A percentile compares a stretch with the other conserved stretches of the same genome.
These are phyloP conservation scores for Brachionus asplanchnoidis DNA, from an alignment of 1,140 invertebrate species.

Conservation along the genomic window DNA sequence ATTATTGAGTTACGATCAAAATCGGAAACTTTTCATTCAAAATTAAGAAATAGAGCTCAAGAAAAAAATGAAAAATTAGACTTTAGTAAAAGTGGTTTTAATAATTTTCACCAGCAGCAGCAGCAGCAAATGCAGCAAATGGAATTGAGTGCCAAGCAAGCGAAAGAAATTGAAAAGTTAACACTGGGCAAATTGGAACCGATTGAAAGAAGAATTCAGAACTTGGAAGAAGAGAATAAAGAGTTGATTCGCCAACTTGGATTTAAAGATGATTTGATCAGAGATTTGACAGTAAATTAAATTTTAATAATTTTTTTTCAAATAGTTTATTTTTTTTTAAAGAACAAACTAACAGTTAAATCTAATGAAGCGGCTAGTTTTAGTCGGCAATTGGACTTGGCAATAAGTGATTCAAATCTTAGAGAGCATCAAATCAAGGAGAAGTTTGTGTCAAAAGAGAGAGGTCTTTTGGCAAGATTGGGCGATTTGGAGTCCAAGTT, in stretches of 20 bases:
- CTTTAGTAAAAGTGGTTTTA: background rate
- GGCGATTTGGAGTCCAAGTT: slow-evolving; percentile 21
- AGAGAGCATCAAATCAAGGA: slow-evolving; percentile 39
- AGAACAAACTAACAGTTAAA: slow-evolving; percentile 14
- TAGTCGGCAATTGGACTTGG: slow-evolving; percentile 36
- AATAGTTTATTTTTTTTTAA: background rate
- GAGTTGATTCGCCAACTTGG: slow-evolving; percentile 17
- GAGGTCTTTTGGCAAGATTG: background rate
- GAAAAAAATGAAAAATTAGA: background rate
- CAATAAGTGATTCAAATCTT: slow-evolving; percentile 35
- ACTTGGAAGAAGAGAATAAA: slow-evolving; percentile 19
- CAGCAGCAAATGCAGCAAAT: slow-evolving; percentile 5
- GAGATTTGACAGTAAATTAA: background rate
- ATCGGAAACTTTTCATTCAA: slow-evolving; percentile 43
- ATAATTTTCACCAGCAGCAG: background rate
- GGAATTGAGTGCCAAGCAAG: background rate
- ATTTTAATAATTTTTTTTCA: background rate
- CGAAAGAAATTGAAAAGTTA: background rate
- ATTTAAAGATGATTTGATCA: slow-evolving; percentile 13
- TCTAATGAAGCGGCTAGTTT: slow-evolving; percentile 34
- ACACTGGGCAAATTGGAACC: background rate
- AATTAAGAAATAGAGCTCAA: background rate
- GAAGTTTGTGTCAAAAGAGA: slow-evolving; percentile 10
- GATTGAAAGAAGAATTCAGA: slow-evolving; percentile 24
- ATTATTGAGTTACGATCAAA: slow-evolving; percentile 52